A percentile compares a stretch with the other conserved stretches of the same genome.
Conservation (phyloP, 1,140 invertebrate species). For the Potamilus streckersoni region DNA sequence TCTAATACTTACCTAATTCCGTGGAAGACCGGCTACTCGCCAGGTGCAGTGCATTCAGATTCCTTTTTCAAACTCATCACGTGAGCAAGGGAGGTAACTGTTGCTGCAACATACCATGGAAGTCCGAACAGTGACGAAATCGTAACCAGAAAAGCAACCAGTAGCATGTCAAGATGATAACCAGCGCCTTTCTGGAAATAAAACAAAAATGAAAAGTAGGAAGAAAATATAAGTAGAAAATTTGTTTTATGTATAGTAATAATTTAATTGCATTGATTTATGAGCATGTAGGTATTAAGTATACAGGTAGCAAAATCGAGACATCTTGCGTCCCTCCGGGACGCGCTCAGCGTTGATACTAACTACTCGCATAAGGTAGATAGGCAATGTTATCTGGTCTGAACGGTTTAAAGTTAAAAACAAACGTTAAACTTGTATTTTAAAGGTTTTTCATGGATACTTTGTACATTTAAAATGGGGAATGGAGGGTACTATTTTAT, state of each 20-base stretch:
- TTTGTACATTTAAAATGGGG: no score
- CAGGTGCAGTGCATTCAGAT: slow-evolving; percentile 96
- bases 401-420: no score
- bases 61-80: slow-evolving; percentile 96
- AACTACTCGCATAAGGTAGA: no score
- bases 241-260: background rate
- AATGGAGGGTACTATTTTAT: no score
- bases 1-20: slow-evolving; percentile 75
- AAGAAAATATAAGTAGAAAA: background rate
- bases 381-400: no score
- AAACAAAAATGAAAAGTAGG: slow-evolving; percentile 62
- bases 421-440: no score
- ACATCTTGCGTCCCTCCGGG: no score
- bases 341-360: no score
- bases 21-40: slow-evolving; percentile 96
- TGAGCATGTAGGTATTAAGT: no score
- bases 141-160: slow-evolving; percentile 89
- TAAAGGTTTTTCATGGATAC: no score
- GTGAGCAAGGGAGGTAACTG: slow-evolving; percentile 97
- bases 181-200: slow-evolving; percentile 96
- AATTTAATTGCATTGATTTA: background rate
- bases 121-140: slow-evolving; percentile 93
- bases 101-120: slow-evolving; percentile 96
- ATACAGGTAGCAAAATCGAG: no score
- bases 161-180: slow-evolving; percentile 97